Evolutionary conservation across 2,797 vertebrate genomes (phyloP), one percentile per base, ranked within the genome.

Genomic region (Arremon brunneinucha): DNA sequence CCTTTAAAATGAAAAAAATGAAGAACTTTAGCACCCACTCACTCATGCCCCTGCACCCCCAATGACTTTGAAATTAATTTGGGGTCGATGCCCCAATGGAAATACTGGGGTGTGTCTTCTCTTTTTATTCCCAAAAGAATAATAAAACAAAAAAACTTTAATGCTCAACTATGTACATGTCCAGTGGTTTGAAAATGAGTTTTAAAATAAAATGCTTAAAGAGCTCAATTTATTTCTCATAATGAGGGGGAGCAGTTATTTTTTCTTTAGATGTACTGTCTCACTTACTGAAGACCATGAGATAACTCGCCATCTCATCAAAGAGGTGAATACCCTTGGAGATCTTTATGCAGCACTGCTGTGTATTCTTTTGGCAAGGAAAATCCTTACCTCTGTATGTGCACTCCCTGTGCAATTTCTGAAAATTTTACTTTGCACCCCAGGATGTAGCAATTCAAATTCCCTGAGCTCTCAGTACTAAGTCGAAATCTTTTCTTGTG

Each of bases 31-130:
- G 3, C 2, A 16, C 11, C 15, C 24, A 30, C 3, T 3, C 39
- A 44, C 9, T 83, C 57, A 34, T 28, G 34, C 14, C 8, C 14
- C 17, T 0, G 0, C 27, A 30, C 5, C 4, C 5, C 1, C 12
- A 70, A 7, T 41, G 37, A 20, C 32, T 77, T 49, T 8, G 18
- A 88, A 10, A 86, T 90, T 59, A 53, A 44, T 68, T 87, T 60
- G 7, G 2, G 3, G 5, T 49, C 68, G 23, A 19, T 39, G 5
- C 1, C 9, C 27, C 7, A 46, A 4, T 52, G 20, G 55, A 53
- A 81, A 39, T 50, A 37, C 15, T 35, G 8, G 24, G 9, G 0
- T 11, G 2, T 41, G 49, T 78, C 11, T 26, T 64, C 24, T 23
- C 9, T 46, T 74, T 92, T 83, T 78, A 9, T 32, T 64, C 26